phyloP scores from a whole-genome alignment of 2,113 vertebrate species.

The Microcebus lehilahytsara region DNA sequence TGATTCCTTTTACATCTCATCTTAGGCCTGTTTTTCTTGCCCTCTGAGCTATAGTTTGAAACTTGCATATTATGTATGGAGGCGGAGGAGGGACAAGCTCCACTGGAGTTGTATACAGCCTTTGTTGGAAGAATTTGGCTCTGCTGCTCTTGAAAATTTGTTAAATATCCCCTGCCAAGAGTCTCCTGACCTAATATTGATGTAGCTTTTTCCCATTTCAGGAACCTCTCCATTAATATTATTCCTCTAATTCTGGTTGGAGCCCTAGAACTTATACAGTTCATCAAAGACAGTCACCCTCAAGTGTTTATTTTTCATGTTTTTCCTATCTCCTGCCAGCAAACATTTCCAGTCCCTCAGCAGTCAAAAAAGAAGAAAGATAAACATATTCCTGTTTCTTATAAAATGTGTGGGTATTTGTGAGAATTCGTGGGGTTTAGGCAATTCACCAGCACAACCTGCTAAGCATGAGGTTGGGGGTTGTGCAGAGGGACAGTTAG shows the following conservation, averaged over 20 bases:
- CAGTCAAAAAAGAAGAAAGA: background rate
- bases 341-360: background rate
- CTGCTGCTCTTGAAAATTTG: background rate
- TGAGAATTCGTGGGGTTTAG: background rate
- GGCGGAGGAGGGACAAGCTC: background rate
- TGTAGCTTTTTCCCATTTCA: background rate
- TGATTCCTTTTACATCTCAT: background rate
- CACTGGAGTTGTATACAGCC: background rate
- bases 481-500: background rate
- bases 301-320: background rate
- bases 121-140: background rate
- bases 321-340: background rate
- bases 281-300: background rate
- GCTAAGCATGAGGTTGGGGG: background rate
- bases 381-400: background rate
- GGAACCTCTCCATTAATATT: background rate
- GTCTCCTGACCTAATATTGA: background rate
- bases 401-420: background rate
- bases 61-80: background rate
- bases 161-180: background rate
- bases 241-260: background rate
- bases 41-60: slow-evolving; percentile 7
- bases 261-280: background rate
- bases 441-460: background rate
- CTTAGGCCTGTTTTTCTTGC: background rate